phyloP scores from a whole-genome alignment of 2,888 invertebrate species.

The Dryocosmus kuriphilus region DNA sequence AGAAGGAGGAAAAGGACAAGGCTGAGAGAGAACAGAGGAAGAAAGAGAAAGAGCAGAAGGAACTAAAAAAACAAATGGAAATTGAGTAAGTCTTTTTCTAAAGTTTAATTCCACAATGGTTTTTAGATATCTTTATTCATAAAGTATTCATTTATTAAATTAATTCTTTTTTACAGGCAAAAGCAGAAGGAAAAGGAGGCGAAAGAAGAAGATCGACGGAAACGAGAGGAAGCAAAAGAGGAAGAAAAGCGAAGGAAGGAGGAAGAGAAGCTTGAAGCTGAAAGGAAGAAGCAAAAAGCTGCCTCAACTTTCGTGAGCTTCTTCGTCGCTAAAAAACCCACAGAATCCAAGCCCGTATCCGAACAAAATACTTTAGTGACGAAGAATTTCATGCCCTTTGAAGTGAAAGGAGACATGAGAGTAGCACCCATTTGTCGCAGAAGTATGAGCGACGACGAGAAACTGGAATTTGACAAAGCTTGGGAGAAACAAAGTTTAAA shows the following conservation, averaged over 20 bases:
- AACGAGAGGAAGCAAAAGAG: slow-evolving; percentile 78
- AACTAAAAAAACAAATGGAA: slow-evolving; percentile 72
- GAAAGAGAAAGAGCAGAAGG: slow-evolving; percentile 78
- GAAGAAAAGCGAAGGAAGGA: slow-evolving; percentile 81
- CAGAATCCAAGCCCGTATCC: slow-evolving; percentile 72
- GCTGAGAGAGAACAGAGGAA: slow-evolving; percentile 78
- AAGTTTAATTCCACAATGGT: neutral
- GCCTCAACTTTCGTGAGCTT: slow-evolving; percentile 90
- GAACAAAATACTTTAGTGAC: slow-evolving; percentile 79
- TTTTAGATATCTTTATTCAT: neutral
- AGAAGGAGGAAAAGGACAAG: slow-evolving; percentile 75
- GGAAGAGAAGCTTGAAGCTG: slow-evolving; percentile 84
- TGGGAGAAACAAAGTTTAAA: slow-evolving; percentile 75
- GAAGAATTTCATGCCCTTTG: slow-evolving; percentile 83
- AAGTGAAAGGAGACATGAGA: slow-evolving; percentile 92
- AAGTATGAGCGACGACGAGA: slow-evolving; percentile 79
- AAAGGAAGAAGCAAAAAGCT: slow-evolving; percentile 87
- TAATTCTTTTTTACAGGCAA: slow-evolving; percentile 51
- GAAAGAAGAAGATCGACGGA: slow-evolving; percentile 80
- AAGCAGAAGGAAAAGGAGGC: slow-evolving; percentile 78
- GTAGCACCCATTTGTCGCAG: slow-evolving; percentile 86
- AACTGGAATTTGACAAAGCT: slow-evolving; percentile 79
- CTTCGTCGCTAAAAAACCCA: slow-evolving; percentile 83
- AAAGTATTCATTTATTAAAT: slow-evolving; percentile 30
- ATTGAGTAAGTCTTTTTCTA: slow-evolving; percentile 71